A percentile compares a stretch with the other conserved stretches of the same genome.
Conservation (phyloP, 2,888 invertebrate species). For the Branchipolynoe longqiensis region DNA sequence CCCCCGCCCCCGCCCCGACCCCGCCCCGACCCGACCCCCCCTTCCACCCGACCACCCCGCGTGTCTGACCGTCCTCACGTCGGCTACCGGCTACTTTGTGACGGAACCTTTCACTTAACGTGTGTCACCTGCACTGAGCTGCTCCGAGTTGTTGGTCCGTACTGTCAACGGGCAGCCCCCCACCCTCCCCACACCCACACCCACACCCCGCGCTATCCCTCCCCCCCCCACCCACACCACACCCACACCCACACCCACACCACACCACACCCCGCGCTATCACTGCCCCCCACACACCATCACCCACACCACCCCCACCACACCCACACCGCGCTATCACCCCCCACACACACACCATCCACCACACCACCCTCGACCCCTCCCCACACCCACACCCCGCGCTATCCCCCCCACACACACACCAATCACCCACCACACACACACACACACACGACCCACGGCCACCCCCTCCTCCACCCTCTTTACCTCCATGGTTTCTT, state of each 20-base stretch:
- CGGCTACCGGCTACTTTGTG: slow-evolving; percentile 8
- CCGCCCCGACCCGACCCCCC: no score
- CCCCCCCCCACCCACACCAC: not conserved
- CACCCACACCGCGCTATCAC: not conserved
- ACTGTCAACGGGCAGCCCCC: not conserved
- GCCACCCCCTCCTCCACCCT: not conserved
- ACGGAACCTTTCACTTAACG: slow-evolving; percentile 25
- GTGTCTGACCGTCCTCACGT: not conserved
- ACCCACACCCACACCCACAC: not conserved
- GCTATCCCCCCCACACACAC: no score
- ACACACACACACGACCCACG: no score
- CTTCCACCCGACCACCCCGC: no score
- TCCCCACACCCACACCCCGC: no score
- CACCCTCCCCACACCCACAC: not conserved
- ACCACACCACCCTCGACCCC: no score
- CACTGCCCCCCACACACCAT: not conserved
- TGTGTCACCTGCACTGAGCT: slow-evolving; percentile 18
- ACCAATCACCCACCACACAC: no score
- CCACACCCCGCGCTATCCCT: not conserved
- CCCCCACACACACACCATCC: not conserved
- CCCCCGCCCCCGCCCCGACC: no score
- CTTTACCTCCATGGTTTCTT: no score
- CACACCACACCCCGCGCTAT: not conserved
- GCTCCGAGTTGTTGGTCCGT: not conserved
- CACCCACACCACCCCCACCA: not conserved